Evolutionary conservation across 2,797 vertebrate species (phyloP).

Genomic region (Gymnoscopelus braueri): DNA sequence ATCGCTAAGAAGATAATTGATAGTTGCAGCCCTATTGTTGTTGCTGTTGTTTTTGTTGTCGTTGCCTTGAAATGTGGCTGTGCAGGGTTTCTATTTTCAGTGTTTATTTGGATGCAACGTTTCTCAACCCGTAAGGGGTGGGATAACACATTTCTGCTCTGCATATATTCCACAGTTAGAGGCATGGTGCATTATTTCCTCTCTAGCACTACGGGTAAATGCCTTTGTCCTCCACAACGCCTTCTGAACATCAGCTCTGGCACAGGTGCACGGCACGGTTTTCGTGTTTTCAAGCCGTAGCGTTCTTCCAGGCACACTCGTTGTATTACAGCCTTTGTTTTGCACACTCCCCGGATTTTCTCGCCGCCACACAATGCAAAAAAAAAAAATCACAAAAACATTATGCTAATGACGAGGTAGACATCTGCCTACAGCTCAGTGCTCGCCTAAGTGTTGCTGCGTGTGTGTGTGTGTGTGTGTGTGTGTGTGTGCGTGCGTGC

Average conservation of each 20-base stretch:
- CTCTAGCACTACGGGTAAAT: slow-evolving; percentile 52
- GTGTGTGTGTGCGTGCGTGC: slow-evolving; percentile 35
- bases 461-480: slow-evolving; percentile 34
- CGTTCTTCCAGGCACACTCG: slow-evolving; percentile 80
- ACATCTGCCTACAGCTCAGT: slow-evolving; percentile 76
- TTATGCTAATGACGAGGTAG: slow-evolving; percentile 75
- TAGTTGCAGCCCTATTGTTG: no score
- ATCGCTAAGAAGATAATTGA: no score
- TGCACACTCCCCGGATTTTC: slow-evolving; percentile 70
- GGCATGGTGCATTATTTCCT: slow-evolving; percentile 54
- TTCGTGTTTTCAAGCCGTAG: slow-evolving; percentile 78
- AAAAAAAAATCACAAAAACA: slow-evolving; percentile 70
- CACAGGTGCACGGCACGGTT: slow-evolving; percentile 80
- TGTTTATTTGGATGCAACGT: slow-evolving; percentile 41
- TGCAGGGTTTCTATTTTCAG: slow-evolving; percentile 59
- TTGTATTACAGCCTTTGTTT: slow-evolving; percentile 80
- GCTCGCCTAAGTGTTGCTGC: slow-evolving; percentile 51
- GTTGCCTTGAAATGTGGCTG: slow-evolving; percentile 59
- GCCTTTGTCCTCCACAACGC: slow-evolving; percentile 61
- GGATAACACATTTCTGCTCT: slow-evolving; percentile 23
- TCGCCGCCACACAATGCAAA: slow-evolving; percentile 52
- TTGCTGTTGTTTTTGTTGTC: no score
- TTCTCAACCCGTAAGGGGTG: slow-evolving; percentile 28
- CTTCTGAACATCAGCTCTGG: slow-evolving; percentile 69
- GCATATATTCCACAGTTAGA: slow-evolving; percentile 59